Evolutionary conservation across 2,888 invertebrate species (phyloP), one percentile per base, ranked within the genome.

Genomic region (Amphimallon solstitiale): DNA sequence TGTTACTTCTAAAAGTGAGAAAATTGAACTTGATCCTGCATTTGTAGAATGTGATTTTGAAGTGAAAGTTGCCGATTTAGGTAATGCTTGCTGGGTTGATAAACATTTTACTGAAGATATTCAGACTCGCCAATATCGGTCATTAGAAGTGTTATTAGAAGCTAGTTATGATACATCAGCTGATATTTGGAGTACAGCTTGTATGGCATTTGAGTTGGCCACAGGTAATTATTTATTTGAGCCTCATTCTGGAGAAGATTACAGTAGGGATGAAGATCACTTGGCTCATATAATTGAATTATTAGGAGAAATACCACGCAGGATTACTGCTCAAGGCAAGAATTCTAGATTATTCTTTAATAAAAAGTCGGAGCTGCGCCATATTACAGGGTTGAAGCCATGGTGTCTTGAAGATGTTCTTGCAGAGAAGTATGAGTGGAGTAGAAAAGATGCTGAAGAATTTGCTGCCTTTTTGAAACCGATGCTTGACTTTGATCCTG

Each of bases 181-280:
- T 37, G 99, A 99, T 81, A 97, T 99, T 74, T 99, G 99, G 99
- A 98, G 97, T 77, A 97, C 98, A 15, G 99, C 99, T 6, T 99
- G 99, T 80, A 98, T 99, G 97, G 98, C 98, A 43, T 99, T 99
- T 84, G 99, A 99, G 82, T 84, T 99, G 76, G 98, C 98, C n/a
- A 98, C 98, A 17, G 99, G 99, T 63, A 99, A 99, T 85, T 99
- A 98, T 83, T 86, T 99, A 72, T 99, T 99, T 84, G 99, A 99
- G 83, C 98, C 99, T 51, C 98, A 98, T 83, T 96, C 96, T 40
- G 97, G 98, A 38, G 96, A 97, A 78, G 95, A 95, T 71, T 99
- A 98, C 82, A 92, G 93, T 72, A 88, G 98, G 68, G 98, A 99
- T 84, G 99, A 99, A 84, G 99, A 99, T 84, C 99, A 99, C 80